These are phyloP conservation scores for Rhizomys pruinosus DNA, from an alignment of 2,113 vertebrate genomes.

Conservation along the genomic window DNA sequence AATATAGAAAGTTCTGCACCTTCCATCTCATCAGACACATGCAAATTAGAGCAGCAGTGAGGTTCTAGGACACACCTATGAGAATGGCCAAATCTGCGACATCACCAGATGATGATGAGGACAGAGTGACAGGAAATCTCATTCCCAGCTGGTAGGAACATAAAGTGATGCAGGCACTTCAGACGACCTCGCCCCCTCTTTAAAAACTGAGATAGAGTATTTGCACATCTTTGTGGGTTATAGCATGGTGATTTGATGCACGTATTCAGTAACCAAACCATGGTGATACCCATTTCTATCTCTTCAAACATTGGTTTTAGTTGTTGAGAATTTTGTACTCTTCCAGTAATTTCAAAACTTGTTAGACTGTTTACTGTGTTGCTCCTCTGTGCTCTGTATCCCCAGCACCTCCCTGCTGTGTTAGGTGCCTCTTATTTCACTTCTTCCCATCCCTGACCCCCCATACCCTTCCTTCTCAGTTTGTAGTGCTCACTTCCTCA, in stretches of 20 bases:
- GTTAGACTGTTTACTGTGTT: not conserved
- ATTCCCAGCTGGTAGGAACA: not conserved
- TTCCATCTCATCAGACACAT: not conserved
- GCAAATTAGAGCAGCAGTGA: not conserved
- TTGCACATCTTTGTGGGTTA: not conserved
- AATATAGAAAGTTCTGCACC: not conserved
- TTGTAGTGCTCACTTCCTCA: not conserved
- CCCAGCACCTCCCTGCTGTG: too few relatives aligned
- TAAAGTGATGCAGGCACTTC: not conserved
- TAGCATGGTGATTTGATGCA: not conserved
- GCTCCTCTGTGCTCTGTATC: fast-evolving
- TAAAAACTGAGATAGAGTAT: not conserved
- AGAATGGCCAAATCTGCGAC: not conserved
- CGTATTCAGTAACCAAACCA: not conserved
- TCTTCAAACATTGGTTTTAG: not conserved
- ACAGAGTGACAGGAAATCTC: not conserved
- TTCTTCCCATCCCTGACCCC: not conserved
- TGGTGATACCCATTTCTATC: not conserved
- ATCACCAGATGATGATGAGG: not conserved
- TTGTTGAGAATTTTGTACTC: not conserved
- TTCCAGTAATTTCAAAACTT: not conserved
- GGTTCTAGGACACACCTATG: not conserved
- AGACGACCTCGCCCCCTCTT: too few relatives aligned
- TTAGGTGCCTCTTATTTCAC: too few relatives aligned
- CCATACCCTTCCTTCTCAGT: not conserved